Base-by-base conservation (phyloP, 1,140 invertebrate species). In the Philotrypesis tridentata region DNA sequence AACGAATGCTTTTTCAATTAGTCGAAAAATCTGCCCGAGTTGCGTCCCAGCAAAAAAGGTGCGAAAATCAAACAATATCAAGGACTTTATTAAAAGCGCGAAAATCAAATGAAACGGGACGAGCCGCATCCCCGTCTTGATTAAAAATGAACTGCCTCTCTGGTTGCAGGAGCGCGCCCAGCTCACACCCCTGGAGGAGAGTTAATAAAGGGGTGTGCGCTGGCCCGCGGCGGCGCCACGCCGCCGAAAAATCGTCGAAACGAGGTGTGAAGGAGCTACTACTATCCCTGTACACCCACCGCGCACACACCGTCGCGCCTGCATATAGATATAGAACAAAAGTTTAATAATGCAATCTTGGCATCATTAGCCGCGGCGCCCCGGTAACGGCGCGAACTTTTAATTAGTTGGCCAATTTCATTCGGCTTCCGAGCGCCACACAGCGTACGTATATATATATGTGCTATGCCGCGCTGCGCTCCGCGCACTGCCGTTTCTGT, bases 381-480 rank as follows among this genome's bases (percentile, higher is more conserved):
- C 17, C 85, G 85, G 86, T 90, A 91, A 91, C 89, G 89, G 89
- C 88, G 87, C 90, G 87, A 91, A 91, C 87, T 91, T 91, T 90
- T 91, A 91, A 91, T 91, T 91, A 91, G 90, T 91, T 91, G 87
- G 87, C 87, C 87, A 90, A 89, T 91, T 91, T 88, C 88, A 90
- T 90, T 90, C 86, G 88, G 88, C 89, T n/a, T n/a, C 89, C 23
- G 61, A 25, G 61, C n/a, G 61, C 55, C 2, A 60, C 23, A 63
- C n/a, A n/a, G n/a, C n/a, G n/a, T n/a, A n/a, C n/a, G n/a, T n/a
- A n/a, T n/a, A n/a, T n/a, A n/a, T n/a, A n/a, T n/a, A n/a, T n/a
- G n/a, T n/a, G n/a, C n/a, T n/a, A n/a, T n/a, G n/a, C n/a, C n/a
- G 6, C 25, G 23, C 43, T 63, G n/a, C n/a, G n/a, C 61, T 27